These are phyloP conservation scores for Marronus borbonicus DNA, from an alignment of 2,888 invertebrate species.

Conservation along the genomic window DNA sequence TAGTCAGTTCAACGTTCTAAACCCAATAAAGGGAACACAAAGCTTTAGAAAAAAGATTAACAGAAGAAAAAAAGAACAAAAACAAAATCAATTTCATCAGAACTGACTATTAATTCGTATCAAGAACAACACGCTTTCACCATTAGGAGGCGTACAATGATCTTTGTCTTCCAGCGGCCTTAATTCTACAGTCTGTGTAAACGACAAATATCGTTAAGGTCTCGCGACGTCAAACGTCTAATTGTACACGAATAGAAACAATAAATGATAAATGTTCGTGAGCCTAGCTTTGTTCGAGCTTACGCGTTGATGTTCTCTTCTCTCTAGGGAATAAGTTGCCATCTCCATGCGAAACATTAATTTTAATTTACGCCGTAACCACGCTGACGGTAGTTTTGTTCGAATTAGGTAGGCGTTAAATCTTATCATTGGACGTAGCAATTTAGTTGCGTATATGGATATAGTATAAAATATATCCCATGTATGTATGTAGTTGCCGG, in stretches of 20 bases:
- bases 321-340: conserved; percentile 10
- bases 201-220: not conserved
- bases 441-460: not conserved
- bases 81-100: not conserved
- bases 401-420: conserved; percentile 27
- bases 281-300: not conserved
- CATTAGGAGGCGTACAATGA: conserved; percentile 1
- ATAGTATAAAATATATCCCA: not conserved
- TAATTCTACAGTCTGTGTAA: not conserved
- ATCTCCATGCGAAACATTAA: conserved; percentile 24
- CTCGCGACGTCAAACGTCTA: conserved; percentile 17
- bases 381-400: conserved; percentile 35
- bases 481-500: not conserved
- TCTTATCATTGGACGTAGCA: conserved; percentile 20
- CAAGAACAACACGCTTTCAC: conserved; percentile 4
- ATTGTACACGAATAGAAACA: conserved; percentile 35
- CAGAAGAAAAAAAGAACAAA: not conserved
- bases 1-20: too few species aligned
- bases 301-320: conserved; percentile 3
- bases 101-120: conserved; percentile 10
- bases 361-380: conserved; percentile 30
- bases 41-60: not conserved
- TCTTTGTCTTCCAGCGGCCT: not conserved
- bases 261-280: conserved; percentile 41
- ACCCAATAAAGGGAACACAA: not conserved